Conservation (phyloP, 2,797 vertebrate species). For the Chloroceryle amazona region DNA sequence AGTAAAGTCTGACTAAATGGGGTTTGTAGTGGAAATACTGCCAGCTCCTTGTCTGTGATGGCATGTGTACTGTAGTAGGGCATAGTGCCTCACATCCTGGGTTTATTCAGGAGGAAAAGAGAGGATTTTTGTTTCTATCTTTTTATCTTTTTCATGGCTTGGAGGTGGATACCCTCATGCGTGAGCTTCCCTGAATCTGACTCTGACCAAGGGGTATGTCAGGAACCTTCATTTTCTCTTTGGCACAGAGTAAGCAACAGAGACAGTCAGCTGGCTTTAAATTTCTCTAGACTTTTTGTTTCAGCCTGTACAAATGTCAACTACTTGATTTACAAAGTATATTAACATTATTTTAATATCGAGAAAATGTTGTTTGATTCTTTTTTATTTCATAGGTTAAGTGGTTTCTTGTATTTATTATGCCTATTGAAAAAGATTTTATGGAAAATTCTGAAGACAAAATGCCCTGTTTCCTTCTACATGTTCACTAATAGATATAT, state of each 20-base stretch:
- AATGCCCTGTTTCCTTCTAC: conserved; percentile 42
- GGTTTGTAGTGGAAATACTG: conserved; percentile 40
- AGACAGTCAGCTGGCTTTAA: conserved; percentile 24
- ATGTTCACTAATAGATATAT: conserved; percentile 61
- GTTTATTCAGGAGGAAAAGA: background rate
- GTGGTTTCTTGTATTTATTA: conserved; percentile 56
- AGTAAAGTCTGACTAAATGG: conserved; percentile 58
- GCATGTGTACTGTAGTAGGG: background rate
- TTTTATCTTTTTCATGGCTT: background rate
- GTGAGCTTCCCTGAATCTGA: conserved; percentile 38
- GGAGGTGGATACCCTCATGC: conserved; percentile 15
- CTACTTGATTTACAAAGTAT: conserved; percentile 40
- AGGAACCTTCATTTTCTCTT: conserved; percentile 61
- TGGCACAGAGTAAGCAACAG: background rate
- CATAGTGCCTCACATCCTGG: background rate
- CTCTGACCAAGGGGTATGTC: conserved; percentile 50
- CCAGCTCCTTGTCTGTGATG: conserved; percentile 17
- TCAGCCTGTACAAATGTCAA: conserved; percentile 48
- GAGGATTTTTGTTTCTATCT: background rate
- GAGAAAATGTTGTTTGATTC: background rate
- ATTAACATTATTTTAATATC: conserved; percentile 63
- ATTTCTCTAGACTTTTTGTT: conserved; percentile 53
- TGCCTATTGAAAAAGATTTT: conserved; percentile 53
- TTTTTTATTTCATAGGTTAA: conserved; percentile 59
- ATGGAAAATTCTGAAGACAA: conserved; percentile 49